These are phyloP conservation scores for Andrena dorsata DNA, from an alignment of 2,888 invertebrate species.

Conservation along the genomic window DNA sequence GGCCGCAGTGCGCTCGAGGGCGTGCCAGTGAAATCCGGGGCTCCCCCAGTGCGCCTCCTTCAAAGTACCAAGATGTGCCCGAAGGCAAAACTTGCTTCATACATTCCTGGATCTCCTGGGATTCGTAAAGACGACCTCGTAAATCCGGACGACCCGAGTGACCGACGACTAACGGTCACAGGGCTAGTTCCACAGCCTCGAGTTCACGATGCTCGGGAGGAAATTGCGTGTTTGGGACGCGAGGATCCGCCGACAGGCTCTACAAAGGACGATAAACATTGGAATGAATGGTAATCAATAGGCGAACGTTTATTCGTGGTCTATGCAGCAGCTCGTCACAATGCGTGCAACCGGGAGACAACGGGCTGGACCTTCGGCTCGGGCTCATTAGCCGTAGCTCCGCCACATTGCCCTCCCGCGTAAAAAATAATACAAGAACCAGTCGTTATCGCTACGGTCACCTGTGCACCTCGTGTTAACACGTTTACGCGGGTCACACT, in stretches of 20 bases:
- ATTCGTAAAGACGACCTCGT: no score
- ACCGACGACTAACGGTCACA: no score
- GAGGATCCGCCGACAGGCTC: not conserved
- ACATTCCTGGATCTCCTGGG: no score
- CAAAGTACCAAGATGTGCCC: no score
- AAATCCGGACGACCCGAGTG: no score
- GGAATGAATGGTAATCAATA: not conserved
- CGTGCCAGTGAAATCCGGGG: no score
- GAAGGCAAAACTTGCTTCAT: no score
- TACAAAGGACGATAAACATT: not conserved
- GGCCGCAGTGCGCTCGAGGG: no score
- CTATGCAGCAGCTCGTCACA: constrained; percentile 31
- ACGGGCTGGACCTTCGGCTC: constrained; percentile 9
- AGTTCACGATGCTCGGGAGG: no score
- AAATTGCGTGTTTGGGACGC: not conserved
- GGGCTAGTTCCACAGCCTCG: no score
- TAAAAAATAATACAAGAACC: constrained; percentile 28
- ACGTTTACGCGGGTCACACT: not conserved
- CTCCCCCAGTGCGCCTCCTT: no score
- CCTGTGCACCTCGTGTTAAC: not conserved
- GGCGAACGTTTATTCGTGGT: constrained; percentile 48
- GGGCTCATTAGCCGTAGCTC: constrained; percentile 46
- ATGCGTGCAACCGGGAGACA: not conserved
- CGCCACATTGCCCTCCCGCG: not conserved
- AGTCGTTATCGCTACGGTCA: not conserved